Base-by-base conservation (phyloP, 2,888 invertebrate species). In the Ophion obscuratus region DNA sequence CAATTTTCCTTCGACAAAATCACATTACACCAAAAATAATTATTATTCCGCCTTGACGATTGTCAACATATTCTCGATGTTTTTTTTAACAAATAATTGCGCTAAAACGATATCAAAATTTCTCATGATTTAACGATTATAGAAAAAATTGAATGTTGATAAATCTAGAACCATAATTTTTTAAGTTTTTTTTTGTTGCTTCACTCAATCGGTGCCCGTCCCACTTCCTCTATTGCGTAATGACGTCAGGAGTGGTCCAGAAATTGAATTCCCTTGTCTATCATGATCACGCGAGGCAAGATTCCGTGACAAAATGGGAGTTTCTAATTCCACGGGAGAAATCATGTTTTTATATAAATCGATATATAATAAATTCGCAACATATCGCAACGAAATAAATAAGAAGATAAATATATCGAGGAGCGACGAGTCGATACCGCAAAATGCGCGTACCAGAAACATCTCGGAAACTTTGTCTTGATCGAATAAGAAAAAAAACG, bases 301-400 rank as follows among this genome's bases (percentile, higher is more conserved):
- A 20, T 64, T 40, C 71, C 73, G 7, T 66, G 67, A 81, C 73
- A 57, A 57, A n/a, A 44, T 81, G 44, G 47, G 40, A 73, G 24
- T 66, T 59, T 61, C 78, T 59, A 17, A 59, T 44, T 36, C 64
- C 62, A 40, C 59, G 59, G n/a, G 64, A 40, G 57, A 59, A 64
- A 73, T 47, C 36, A 36, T 71, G 53, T 71, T 71, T 47, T 59
- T 57, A 57, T 57, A 53, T n/a, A 57, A 6, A 20, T 5, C 1
- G 36, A 57, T 71, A 71, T 53, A 47, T 64, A 61, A 36, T 66
- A 74, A 27, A 75, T 62, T 61, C 68, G 81, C 75, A 75, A 81
- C 81, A 75, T 81, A 81, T 81, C 81, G 67, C 74, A 81, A 81
- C 59, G 74, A 75, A 81, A 67, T 64, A 57, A 68, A 59, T 66